Conservation (phyloP, 2,888 invertebrate species). For the Eumerus sabulonum region DNA sequence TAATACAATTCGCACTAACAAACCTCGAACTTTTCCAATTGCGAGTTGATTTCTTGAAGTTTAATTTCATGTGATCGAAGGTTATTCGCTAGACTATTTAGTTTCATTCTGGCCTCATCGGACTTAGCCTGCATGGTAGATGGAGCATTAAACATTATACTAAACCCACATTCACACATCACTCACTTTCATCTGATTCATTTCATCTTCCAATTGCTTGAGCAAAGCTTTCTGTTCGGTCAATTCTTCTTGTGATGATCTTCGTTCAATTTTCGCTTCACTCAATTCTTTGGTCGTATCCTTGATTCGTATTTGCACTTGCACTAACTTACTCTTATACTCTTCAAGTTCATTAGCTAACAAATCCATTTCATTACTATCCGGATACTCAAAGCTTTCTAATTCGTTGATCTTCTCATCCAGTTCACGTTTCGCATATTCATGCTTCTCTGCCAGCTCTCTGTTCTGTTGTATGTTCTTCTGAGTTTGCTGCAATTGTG, state of each 20-base stretch:
- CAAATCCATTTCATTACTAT: conserved; percentile 74
- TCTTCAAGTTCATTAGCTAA: conserved; percentile 78
- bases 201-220: conserved; percentile 76
- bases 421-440: conserved; percentile 65
- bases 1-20: too few relatives aligned
- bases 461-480: conserved; percentile 68
- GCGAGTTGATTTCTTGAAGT: conserved; percentile 52
- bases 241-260: conserved; percentile 54
- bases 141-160: background rate
- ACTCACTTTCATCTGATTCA: conserved; percentile 70
- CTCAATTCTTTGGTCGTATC: conserved; percentile 74
- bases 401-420: conserved; percentile 73
- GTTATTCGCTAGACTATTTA: conserved; percentile 66
- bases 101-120: conserved; percentile 69
- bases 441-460: conserved; percentile 67
- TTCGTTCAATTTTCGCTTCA: conserved; percentile 59
- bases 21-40: conserved; percentile 57
- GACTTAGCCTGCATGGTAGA: conserved; percentile 57
- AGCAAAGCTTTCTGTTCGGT: conserved; percentile 74
- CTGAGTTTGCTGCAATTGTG: conserved; percentile 66
- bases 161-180: background rate
- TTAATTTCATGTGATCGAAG: conserved; percentile 59
- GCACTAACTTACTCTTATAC: conserved; percentile 75
- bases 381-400: conserved; percentile 75
- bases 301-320: conserved; percentile 75